These are phyloP conservation scores for Amblyopsis rosae DNA, from an alignment of 2,113 vertebrate species.

Conservation along the genomic window DNA sequence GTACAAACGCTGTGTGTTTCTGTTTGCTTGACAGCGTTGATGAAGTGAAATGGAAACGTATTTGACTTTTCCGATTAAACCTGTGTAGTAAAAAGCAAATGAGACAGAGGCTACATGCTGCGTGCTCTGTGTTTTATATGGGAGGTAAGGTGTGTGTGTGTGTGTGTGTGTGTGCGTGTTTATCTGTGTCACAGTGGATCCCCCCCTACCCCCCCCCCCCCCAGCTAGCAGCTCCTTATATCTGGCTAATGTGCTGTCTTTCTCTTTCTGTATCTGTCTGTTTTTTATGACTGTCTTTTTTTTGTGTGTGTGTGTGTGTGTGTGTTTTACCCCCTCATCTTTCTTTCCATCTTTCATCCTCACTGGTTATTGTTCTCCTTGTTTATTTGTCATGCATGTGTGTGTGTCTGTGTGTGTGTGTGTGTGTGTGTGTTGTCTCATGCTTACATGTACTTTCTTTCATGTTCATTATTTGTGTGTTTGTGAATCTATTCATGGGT, in stretches of 20 bases:
- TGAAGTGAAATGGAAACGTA: too few relatives aligned
- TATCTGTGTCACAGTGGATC: slow-evolving; percentile 62
- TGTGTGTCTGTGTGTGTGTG: not conserved
- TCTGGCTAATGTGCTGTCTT: slow-evolving; percentile 77
- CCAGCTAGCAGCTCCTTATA: slow-evolving; percentile 62
- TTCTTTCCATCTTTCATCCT: slow-evolving; percentile 8
- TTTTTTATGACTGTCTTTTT: slow-evolving; percentile 11
- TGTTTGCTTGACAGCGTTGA: not conserved
- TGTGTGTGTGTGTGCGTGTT: slow-evolving; percentile 55
- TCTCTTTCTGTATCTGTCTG: slow-evolving; percentile 72
- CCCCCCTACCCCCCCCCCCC: slow-evolving; percentile 45
- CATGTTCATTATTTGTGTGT: slow-evolving; percentile 54
- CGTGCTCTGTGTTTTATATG: slow-evolving; percentile 5
- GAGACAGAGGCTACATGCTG: not conserved
- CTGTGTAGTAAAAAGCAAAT: too few relatives aligned
- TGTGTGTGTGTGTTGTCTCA: not conserved
- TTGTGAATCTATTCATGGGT: slow-evolving; percentile 35
- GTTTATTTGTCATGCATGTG: not conserved
- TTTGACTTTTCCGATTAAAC: too few relatives aligned
- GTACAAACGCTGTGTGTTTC: not conserved
- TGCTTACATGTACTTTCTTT: slow-evolving; percentile 29
- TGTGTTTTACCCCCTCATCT: not conserved
- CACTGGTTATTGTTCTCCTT: not conserved
- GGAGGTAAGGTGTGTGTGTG: slow-evolving; percentile 43
- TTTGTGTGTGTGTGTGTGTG: not conserved